Percentiles rank a stretch among this genome's conserved stretches.
Evolutionary conservation across 2,797 vertebrate species (phyloP).

Genomic region (Tachyglossus aculeatus): DNA sequence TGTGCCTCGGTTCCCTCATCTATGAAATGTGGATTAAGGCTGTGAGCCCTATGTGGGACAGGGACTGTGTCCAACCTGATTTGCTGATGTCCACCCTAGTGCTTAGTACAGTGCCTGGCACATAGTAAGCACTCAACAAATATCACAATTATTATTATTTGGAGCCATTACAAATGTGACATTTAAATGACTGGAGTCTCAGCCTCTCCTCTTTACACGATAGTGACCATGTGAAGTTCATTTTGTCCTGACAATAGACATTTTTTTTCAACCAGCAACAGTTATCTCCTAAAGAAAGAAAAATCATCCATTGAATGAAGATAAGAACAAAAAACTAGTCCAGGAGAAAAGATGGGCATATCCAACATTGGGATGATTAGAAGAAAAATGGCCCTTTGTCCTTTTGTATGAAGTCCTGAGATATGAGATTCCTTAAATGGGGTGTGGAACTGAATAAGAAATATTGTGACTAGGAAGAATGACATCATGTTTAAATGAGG

Average conservation of each 20-base stretch:
- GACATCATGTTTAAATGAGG: constrained; percentile 47
- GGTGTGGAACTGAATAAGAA: neutral
- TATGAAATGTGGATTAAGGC: too few species aligned
- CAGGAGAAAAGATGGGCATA: constrained; percentile 35
- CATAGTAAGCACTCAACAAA: too few species aligned
- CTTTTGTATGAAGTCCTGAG: constrained; percentile 37
- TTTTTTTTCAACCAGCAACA: constrained; percentile 24
- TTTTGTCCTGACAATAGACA: constrained; percentile 11
- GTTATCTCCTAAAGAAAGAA: constrained; percentile 36
- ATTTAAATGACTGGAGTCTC: too few species aligned
- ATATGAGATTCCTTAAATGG: neutral
- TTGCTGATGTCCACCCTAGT: too few species aligned
- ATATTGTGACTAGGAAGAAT: constrained; percentile 35
- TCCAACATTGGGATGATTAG: constrained; percentile 43
- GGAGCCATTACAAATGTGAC: too few species aligned
- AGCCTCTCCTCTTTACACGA: too few species aligned
- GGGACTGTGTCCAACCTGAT: too few species aligned
- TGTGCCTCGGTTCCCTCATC: too few species aligned
- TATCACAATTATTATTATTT: too few species aligned
- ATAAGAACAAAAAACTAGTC: constrained; percentile 5
- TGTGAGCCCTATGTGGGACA: too few species aligned
- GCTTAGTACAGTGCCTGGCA: too few species aligned
- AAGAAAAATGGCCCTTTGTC: constrained; percentile 34
- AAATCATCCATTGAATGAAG: neutral
- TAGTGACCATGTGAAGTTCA: too few species aligned